A percentile compares a stretch with the other conserved stretches of the same genome.
These are phyloP conservation scores for Epinotia nisella DNA, from an alignment of 2,888 invertebrate species.

Conservation along the genomic window DNA sequence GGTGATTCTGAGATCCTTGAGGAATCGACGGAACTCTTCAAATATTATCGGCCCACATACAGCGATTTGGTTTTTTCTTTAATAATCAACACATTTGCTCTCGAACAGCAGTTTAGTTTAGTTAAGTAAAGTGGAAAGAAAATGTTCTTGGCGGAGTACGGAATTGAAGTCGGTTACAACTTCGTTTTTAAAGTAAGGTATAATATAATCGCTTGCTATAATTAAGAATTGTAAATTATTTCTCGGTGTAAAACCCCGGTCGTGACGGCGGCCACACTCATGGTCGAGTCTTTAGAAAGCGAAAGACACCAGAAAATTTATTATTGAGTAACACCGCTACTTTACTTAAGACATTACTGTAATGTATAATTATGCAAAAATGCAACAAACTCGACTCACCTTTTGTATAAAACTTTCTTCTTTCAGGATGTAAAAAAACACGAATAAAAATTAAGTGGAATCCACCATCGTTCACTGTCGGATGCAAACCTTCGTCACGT, in stretches of 20 bases:
- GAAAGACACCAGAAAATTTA: conserved; percentile 65
- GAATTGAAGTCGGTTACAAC: too few relatives aligned
- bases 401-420: conserved; percentile 63
- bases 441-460: conserved; percentile 73
- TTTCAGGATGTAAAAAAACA: conserved; percentile 63
- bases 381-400: conserved; percentile 60
- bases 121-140: too few relatives aligned
- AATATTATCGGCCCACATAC: too few relatives aligned
- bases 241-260: conserved; percentile 63
- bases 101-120: too few relatives aligned
- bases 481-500: conserved; percentile 75
- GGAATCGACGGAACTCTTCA: too few relatives aligned
- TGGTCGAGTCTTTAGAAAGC: conserved; percentile 82
- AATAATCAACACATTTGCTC: too few relatives aligned
- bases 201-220: background rate
- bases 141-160: too few relatives aligned
- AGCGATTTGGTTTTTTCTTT: too few relatives aligned
- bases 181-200: background rate
- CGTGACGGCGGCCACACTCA: conserved; percentile 78
- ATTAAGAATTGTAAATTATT: conserved; percentile 52
- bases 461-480: conserved; percentile 80
- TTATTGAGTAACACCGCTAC: conserved; percentile 63
- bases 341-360: conserved; percentile 50
- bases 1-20: too few relatives aligned
- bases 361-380: conserved; percentile 60